A percentile compares a stretch with the other conserved stretches of the same genome.
phyloP scores from a whole-genome alignment of 2,888 invertebrate genomes.

The Pristionchus maxplancki region DNA sequence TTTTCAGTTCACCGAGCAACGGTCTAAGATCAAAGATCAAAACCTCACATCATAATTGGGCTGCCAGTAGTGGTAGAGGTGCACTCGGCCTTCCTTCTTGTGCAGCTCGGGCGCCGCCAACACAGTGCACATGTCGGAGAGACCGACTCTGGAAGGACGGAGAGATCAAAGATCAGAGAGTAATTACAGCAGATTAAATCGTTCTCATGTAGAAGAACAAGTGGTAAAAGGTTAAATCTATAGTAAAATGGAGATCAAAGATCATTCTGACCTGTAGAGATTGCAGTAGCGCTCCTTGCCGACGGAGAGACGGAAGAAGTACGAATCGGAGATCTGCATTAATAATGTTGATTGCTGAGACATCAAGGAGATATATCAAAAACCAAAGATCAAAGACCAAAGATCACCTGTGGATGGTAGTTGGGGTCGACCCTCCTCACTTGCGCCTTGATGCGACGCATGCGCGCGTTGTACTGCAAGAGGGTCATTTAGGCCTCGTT shows the following conservation, averaged over 20 bases:
- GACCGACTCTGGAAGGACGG: neutral
- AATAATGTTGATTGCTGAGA: neutral
- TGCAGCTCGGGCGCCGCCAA: neutral
- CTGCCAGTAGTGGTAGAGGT: constrained; percentile 38
- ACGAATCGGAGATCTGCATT: constrained; percentile 7
- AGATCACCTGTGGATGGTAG: constrained; percentile 25
- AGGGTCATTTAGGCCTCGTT: neutral
- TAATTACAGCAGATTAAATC: too few species aligned
- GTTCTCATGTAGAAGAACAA: too few species aligned
- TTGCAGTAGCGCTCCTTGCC: constrained; percentile 3
- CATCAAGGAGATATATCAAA: too few species aligned
- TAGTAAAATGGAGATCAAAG: neutral
- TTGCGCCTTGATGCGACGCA: constrained; percentile 30
- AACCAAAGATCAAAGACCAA: neutral
- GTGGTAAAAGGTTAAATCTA: too few species aligned
- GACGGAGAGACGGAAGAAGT: constrained; percentile 34
- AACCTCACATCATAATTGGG: constrained; percentile 25
- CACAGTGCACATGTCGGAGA: constrained; percentile 8
- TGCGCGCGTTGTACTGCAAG: constrained; percentile 20
- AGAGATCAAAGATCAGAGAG: neutral
- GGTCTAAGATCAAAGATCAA: constrained; percentile 36
- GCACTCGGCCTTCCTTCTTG: constrained; percentile 20
- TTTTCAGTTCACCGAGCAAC: too few species aligned
- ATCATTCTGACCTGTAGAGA: neutral
- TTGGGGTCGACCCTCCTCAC: constrained; percentile 3